Evolutionary conservation across 1,140 invertebrate genomes (phyloP).

Genomic region (Bathynomus jamesi): DNA sequence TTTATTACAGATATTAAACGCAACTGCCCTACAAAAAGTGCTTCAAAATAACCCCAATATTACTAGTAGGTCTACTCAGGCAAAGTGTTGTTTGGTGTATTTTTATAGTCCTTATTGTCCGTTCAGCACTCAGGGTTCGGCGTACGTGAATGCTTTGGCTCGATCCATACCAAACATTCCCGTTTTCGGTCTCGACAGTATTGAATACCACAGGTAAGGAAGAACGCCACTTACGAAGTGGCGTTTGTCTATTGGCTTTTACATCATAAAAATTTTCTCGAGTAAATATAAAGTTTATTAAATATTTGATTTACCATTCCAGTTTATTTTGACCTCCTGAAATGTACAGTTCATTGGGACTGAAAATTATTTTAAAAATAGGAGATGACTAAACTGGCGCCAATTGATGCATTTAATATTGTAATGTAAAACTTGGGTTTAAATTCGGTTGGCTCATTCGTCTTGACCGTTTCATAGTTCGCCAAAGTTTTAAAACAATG

Average conservation of each 20-base stretch:
- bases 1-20: constrained; percentile 43
- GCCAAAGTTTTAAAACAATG: too few relatives aligned
- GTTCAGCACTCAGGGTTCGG: constrained; percentile 79
- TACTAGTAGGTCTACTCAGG: constrained; percentile 48
- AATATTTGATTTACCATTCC: not conserved
- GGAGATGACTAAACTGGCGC: not conserved
- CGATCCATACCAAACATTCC: constrained; percentile 75
- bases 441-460: too few relatives aligned
- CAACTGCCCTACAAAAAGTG: constrained; percentile 49
- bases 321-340: not conserved
- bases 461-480: too few relatives aligned
- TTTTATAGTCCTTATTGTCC: constrained; percentile 86
- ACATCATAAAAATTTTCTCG: not conserved
- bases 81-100: constrained; percentile 69
- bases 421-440: too few relatives aligned
- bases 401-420: too few relatives aligned
- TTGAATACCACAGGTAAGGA: constrained; percentile 33
- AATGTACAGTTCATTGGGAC: not conserved
- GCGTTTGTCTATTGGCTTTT: not conserved
- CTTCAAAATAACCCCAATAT: constrained; percentile 50
- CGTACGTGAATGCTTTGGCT: constrained; percentile 79
- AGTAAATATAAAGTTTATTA: not conserved
- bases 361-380: not conserved
- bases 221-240: not conserved
- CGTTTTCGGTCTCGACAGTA: constrained; percentile 80